Evolutionary conservation across 2,888 invertebrate genomes (phyloP).

Genomic region (Lepidonotus clava): DNA sequence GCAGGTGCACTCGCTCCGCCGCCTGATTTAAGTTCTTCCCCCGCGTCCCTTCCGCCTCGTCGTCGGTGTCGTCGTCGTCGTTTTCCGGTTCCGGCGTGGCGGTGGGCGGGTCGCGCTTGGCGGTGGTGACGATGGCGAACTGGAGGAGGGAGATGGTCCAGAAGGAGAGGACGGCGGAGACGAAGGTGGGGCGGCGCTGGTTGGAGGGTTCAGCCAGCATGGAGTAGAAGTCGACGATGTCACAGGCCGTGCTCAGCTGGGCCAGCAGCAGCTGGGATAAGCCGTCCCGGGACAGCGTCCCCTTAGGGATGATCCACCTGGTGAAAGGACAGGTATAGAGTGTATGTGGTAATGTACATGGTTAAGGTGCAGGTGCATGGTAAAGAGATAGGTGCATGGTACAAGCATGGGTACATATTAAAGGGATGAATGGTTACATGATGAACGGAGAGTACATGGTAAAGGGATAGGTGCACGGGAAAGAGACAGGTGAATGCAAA

Average conservation of each 20-base stretch:
- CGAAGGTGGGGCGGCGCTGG: conserved; percentile 71
- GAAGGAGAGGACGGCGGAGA: conserved; percentile 68
- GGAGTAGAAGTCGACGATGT: conserved; percentile 80
- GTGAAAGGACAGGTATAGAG: neutral
- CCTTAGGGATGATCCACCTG: conserved; percentile 61
- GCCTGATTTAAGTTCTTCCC: too few relatives aligned
- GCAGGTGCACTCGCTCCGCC: neutral
- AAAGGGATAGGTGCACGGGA: too few relatives aligned
- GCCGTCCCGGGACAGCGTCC: conserved; percentile 58
- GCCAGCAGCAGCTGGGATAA: conserved; percentile 58
- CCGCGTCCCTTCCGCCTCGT: neutral
- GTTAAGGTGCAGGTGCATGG: too few relatives aligned
- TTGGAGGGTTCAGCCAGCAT: conserved; percentile 82
- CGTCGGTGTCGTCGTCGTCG: conserved; percentile 29
- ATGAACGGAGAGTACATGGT: too few relatives aligned
- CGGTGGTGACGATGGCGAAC: conserved; percentile 70
- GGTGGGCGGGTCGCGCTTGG: conserved; percentile 15
- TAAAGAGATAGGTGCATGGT: too few relatives aligned
- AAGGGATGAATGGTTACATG: too few relatives aligned
- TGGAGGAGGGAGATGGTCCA: conserved; percentile 74
- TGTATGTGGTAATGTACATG: neutral
- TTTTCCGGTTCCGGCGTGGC: too few relatives aligned
- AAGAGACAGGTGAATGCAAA: too few relatives aligned
- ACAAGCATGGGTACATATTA: too few relatives aligned
- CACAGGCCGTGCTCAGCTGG: conserved; percentile 60